Evolutionary conservation across 2,797 vertebrate species (phyloP).

Genomic region (Neomorphus geoffroyi): DNA sequence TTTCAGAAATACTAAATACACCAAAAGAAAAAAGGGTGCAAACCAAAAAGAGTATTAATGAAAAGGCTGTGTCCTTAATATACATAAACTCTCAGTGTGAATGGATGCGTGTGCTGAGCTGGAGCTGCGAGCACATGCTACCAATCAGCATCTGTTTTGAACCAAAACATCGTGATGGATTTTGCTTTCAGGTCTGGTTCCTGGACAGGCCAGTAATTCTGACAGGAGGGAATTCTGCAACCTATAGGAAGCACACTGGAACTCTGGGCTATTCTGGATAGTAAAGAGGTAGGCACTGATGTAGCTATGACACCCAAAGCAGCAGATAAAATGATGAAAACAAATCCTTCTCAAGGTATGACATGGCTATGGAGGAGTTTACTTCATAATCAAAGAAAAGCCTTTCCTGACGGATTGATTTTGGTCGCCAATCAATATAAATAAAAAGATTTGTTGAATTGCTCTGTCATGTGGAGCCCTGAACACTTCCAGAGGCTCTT

Average conservation of each 20-base stretch:
- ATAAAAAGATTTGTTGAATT: background rate
- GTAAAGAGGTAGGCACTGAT: background rate
- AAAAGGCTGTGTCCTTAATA: background rate
- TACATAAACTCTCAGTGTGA: background rate
- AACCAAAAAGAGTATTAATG: background rate
- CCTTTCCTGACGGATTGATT: background rate
- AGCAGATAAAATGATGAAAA: background rate
- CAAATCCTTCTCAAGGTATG: background rate
- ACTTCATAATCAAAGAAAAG: background rate
- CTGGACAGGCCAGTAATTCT: background rate
- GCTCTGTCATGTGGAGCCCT: background rate
- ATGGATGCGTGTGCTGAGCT: background rate
- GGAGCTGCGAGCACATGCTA: background rate
- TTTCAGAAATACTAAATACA: background rate
- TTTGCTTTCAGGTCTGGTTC: background rate
- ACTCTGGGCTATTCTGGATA: background rate
- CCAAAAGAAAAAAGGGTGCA: background rate
- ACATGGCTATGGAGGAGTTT: background rate
- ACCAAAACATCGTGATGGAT: background rate
- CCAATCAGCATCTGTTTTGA: background rate
- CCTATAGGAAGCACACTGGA: background rate
- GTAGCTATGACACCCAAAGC: background rate
- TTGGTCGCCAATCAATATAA: background rate
- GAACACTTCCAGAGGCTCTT: background rate
- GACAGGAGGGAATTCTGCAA: background rate